Conservation (phyloP, 2,113 vertebrate genomes). For the Sebastes fasciatus region DNA sequence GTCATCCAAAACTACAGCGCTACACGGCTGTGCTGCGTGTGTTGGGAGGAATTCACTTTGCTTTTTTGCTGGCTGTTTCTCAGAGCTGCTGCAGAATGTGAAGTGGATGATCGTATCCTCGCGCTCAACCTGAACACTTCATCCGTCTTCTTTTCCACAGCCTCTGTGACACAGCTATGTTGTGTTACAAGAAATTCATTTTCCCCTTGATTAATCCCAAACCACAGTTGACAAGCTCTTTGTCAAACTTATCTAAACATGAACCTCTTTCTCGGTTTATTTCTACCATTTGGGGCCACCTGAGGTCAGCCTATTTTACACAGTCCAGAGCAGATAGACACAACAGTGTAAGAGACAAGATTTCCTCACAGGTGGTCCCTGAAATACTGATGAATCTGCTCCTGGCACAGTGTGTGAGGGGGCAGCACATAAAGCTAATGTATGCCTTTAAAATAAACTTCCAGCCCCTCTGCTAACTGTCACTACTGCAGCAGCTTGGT, state of each 20-base stretch:
- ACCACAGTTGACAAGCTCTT: not conserved
- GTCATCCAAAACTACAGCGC: not conserved
- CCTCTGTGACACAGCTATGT: constrained; percentile 6
- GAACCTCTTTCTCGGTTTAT: not conserved
- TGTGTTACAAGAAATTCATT: constrained; percentile 4
- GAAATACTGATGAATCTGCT: constrained; percentile 13
- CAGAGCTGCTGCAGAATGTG: constrained; percentile 5
- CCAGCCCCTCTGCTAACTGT: constrained; percentile 21
- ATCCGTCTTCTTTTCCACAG: not conserved
- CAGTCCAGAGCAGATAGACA: constrained; percentile 18
- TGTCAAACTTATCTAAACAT: constrained; percentile 35
- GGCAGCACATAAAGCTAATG: constrained; percentile 7
- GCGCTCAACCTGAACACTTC: not conserved
- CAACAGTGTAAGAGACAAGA: not conserved
- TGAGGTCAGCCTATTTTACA: not conserved
- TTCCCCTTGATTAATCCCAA: not conserved
- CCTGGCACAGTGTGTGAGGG: not conserved
- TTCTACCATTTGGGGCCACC: constrained; percentile 1
- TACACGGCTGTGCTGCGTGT: constrained; percentile 40
- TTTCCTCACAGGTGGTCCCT: constrained; percentile 42
- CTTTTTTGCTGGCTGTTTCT: constrained; percentile 2
- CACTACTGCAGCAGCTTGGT: not conserved
- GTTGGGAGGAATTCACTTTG: not conserved
- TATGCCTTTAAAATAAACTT: constrained; percentile 32
- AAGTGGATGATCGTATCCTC: constrained; percentile 19